Evolutionary conservation across 2,888 invertebrate species (phyloP), one percentile per base, ranked within the genome.

Genomic region (Hypsopygia costalis): DNA sequence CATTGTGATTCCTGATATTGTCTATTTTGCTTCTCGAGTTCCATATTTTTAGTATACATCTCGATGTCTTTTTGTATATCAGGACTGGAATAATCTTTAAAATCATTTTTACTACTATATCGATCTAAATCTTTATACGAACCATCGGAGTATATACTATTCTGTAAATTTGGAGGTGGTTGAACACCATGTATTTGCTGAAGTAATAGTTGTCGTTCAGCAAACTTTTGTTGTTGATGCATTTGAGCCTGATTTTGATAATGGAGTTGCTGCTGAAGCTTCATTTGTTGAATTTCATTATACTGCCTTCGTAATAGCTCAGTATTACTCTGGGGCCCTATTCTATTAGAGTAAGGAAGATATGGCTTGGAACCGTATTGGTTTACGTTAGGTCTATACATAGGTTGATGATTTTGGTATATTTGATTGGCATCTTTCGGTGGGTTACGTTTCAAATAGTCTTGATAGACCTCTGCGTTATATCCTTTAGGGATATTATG

Each of bases 151-250:
- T 88, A 88, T 49, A 88, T 81, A 57, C 83, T 88, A 47, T 87
- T 88, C 59, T 88, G 87, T 54, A 88, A 66, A 55, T 88, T 88
- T 0, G 88, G 81, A 6, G 88, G 85, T 7, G 88, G 88, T 57
- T 88, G 88, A 6, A 88, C 80, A n/a, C 89, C 89, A 36, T 90
- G 91, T 29, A 91, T 89, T 48, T 92, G 92, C 49, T 92, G 92
- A 49, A 92, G 89, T 42, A 92, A 64, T 9, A 91, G 73, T 69
- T 92, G 92, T 0, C 92, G 74, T 62, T 92, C 86, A 32, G 92
- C 92, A 66, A 92, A 92, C 36, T 91, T 92, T 45, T 92, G 90
- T 52, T 92, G 92, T 61, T 92, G 92, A 50, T 91, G 90, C 76
- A 91, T 90, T 53, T 90, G 86, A 12, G 92, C 92, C 59, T 92